phyloP scores from a whole-genome alignment of 2,113 vertebrate species.

The Mustela lutreola region DNA sequence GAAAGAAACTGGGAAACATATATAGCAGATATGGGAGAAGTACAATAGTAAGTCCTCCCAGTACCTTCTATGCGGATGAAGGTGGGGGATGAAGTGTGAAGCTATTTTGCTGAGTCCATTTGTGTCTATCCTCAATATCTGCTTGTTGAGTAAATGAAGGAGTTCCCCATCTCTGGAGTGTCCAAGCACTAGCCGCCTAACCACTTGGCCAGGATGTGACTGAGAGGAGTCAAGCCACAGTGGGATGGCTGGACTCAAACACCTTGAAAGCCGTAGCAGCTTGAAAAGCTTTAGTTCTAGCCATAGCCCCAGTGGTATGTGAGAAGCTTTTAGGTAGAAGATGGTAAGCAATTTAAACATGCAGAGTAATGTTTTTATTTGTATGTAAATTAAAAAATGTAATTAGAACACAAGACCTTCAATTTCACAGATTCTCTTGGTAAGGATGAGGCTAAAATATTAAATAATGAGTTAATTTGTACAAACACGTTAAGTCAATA shows the following conservation, averaged over 20 bases:
- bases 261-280: neutral
- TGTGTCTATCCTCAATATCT: neutral
- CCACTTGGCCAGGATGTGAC: slow-evolving; percentile 8
- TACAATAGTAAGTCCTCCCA: neutral
- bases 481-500: neutral
- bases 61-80: neutral
- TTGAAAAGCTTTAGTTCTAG: neutral
- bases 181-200: neutral
- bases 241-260: neutral
- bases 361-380: neutral
- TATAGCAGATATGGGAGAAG: neutral
- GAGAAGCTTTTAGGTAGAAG: slow-evolving; percentile 3
- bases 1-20: neutral
- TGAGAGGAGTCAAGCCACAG: slow-evolving; percentile 18
- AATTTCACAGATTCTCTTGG: slow-evolving; percentile 3
- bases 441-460: slow-evolving; percentile 19
- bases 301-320: neutral
- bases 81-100: neutral
- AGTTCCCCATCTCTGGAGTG: neutral
- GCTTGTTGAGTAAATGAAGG: neutral
- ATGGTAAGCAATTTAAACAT: neutral
- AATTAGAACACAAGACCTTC: neutral
- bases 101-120: neutral
- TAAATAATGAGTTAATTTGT: slow-evolving; percentile 18
- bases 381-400: neutral